Base-by-base conservation (phyloP, 2,113 vertebrate species). In the Salvelinus alpinus region DNA sequence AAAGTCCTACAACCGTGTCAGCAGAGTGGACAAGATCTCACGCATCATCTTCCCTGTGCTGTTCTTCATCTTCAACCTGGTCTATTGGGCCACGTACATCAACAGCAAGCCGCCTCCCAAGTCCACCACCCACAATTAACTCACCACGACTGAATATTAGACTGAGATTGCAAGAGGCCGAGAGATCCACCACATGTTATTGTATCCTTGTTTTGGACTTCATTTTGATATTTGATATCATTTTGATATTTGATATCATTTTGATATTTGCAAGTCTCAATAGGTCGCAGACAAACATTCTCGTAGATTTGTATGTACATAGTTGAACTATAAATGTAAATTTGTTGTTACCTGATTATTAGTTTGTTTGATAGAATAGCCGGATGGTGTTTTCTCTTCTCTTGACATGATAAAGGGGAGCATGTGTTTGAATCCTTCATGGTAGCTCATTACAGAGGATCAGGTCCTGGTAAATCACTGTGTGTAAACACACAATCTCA, bases 21-120 rank as follows among this genome's bases (percentile, higher is more conserved):
- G 98, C 95, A 98, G 96, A 94, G 97, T 99, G 89, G 98, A 99
- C 94, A 99, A 99, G 93, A 97, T 99, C 86, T 99, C 98, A 0
- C 97, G 98, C 90, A 98, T 99, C 74, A 95, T 99, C 87, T 99
- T 99, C 88, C 98, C 98, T 2, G 93, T 99, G 70, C 94, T 99
- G 72, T 99, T 99, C 91, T 98, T 97, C 90, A 97, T 99, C 87
- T 99, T 99, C 91, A 99, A 99, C 87, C 84, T 99, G 78, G 98
- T 95, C 74, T 99, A 99, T 91, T 99, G 98, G 97, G 97, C 96
- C 71, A 99, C 98, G 0, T 99, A 99, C 1, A 95, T 99, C 88
- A 99, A 99, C 93, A 94, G 96, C 78, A 97, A 98, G 88, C 96
- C 98, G 16, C 97, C 99, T 81, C 96, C 96, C 85, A 95, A 94